Evolutionary conservation across 2,797 vertebrate species (phyloP).

Genomic region (Cuniculus paca): DNA sequence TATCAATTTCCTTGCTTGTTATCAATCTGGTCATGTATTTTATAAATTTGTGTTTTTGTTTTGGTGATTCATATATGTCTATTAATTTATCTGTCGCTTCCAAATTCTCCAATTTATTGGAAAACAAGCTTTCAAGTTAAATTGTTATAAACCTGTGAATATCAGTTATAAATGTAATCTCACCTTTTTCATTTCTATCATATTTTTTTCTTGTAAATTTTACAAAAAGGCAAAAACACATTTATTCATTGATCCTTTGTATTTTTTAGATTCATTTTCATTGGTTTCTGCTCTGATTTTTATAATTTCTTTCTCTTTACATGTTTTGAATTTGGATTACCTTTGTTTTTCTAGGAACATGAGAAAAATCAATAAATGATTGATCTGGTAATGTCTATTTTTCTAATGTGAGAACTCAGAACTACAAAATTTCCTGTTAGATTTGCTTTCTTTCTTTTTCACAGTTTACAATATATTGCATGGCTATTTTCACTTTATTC

Average conservation of each 20-base stretch:
- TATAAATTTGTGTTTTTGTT: not conserved
- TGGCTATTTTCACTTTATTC: not conserved
- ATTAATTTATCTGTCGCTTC: not conserved
- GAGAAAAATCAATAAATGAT: not conserved
- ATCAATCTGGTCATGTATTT: not conserved
- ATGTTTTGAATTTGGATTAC: not conserved
- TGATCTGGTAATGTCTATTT: not conserved
- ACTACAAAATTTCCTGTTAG: not conserved
- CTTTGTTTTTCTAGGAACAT: not conserved
- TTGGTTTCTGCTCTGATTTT: not conserved
- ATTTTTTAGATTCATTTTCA: not conserved
- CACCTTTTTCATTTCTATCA: not conserved
- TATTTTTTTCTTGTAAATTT: not conserved
- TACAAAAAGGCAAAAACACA: not conserved
- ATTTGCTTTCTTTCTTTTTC: not conserved
- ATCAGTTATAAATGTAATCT: not conserved
- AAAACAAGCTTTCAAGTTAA: not conserved
- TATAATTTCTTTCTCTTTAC: not conserved
- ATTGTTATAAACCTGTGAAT: not conserved
- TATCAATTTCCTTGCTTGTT: not conserved
- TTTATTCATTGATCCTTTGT: not conserved
- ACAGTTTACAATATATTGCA: not conserved
- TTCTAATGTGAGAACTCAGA: not conserved
- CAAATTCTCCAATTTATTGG: not conserved
- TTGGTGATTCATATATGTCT: not conserved